Percentiles rank a stretch among this genome's conserved stretches.
These are phyloP conservation scores for Hirundichthys speculiger DNA, from an alignment of 2,113 vertebrate genomes.

Conservation along the genomic window DNA sequence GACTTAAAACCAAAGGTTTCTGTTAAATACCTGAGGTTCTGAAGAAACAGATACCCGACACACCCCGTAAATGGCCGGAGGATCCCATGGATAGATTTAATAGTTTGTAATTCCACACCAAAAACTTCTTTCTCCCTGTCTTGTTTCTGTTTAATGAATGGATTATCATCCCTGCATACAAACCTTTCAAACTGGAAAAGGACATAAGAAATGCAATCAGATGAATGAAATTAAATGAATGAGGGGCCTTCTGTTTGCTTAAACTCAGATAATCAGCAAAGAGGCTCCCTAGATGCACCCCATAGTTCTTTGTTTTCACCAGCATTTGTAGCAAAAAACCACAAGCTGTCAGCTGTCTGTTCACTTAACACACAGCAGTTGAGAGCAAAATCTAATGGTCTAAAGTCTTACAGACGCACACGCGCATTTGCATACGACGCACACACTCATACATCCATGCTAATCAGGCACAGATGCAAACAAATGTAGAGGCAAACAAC, in stretches of 20 bases:
- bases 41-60: no score
- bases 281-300: slow-evolving; percentile 56
- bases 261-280: slow-evolving; percentile 77
- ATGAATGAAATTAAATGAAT: slow-evolving; percentile 85
- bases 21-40: no score
- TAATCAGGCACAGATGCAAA: slow-evolving; percentile 26
- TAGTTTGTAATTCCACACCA: background rate
- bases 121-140: background rate
- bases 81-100: no score
- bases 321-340: slow-evolving; percentile 65
- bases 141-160: slow-evolving; percentile 2
- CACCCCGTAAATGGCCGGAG: no score
- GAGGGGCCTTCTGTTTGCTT: slow-evolving; percentile 73
- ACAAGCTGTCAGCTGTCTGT: slow-evolving; percentile 74
- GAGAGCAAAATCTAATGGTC: slow-evolving; percentile 30
- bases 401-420: slow-evolving; percentile 18
- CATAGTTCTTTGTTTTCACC: slow-evolving; percentile 70
- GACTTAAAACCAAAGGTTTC: no score
- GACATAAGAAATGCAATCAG: slow-evolving; percentile 75
- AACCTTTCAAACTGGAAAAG: slow-evolving; percentile 58
- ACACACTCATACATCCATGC: background rate
- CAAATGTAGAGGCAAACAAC: slow-evolving; percentile 24
- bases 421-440: background rate
- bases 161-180: slow-evolving; percentile 10
- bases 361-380: slow-evolving; percentile 55